Base-by-base conservation (phyloP, 1,140 invertebrate genomes). In the Adoxophyes honmai region DNA sequence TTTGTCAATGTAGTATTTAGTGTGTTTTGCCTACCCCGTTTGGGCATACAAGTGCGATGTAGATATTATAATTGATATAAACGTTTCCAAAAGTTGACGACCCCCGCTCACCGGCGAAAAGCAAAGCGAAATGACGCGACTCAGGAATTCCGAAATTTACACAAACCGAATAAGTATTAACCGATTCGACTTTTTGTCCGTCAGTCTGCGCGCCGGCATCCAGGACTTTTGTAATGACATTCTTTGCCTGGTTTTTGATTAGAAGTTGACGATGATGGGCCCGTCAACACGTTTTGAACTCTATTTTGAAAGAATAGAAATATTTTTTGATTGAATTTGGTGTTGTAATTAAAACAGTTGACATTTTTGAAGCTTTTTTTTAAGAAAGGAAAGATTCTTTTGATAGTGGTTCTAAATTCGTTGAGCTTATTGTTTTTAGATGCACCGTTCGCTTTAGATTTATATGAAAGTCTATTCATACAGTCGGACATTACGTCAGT, bases 131-230 rank as follows among this genome's bases (percentile, higher is more conserved):
- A 39, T 39, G 38, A 44, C 39, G 18, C 42, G 4, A 18, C 42
- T 18, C 42, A 16, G 42, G 42, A 48, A 48, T 48, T 18, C 42
- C 10, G 18, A 52, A 52, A 52, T 52, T 52, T 52, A 52, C 51
- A 52, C 51, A 52, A 52, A 52, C 34, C 13, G 33, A 52, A 52
- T 52, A 52, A 52, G 51, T 52, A 52, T 52, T 52, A 52, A 52
- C 51, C 51, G 51, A 52, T 52, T 52, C 51, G 15, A 35, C 33
- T 52, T 52, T 52, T 52, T 52, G 51, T 52, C 51, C 28, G 34
- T 52, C 51, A 18, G 51, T 52, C 51, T 48, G 51, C 33, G 13
- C 33, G 28, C 13, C 51, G 51, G 51, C 51, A 52, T 52, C 51
- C 51, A 34, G 51, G 16, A 52, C 33, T 52, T 35, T 52, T 52